Evolutionary conservation across 2,113 vertebrate species (phyloP), one percentile per base, ranked within the genome.

Genomic region (Fregetta grallaria): DNA sequence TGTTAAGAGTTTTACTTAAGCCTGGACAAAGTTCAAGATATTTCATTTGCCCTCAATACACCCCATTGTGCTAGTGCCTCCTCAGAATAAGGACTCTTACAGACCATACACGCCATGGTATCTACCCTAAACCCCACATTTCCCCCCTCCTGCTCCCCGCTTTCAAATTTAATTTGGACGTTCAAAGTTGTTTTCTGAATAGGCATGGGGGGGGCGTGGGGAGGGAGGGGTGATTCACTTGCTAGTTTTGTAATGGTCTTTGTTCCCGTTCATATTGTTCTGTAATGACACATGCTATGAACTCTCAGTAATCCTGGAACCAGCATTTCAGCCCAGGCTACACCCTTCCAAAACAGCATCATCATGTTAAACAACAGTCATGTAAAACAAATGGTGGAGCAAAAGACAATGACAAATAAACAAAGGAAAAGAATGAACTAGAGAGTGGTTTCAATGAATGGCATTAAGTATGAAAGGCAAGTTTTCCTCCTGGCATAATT

Each of bases 361-460:
- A 61, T 42, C 18, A 17, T 38, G 25, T 62, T 75, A 72, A 91
- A 88, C 12, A 62, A 40, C 52, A 50, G 91, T 84, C 8, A 66
- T 25, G 15, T 90, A 93, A 92, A 95, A 96, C 75, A 92, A 96
- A 96, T 92, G 76, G 47, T 89, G 61, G 15, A 77, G 83, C 47
- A 91, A 93, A 96, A 93, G 78, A 91, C 83, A 95, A 86, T 96
- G 94, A 96, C 89, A 84, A 94, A 38, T 62, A 92, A 97, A 93
- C 82, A 97, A 96, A 94, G 56, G 56, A 85, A 94, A 96, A 79
- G 8, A 63, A 91, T n/a, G 40, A 91, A 90, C 49, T 66, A 86
- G 84, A 93, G 78, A 95, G 87, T 68, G 16, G 29, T 91, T 94
- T 72, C 96, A 97, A 72, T 53, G 67, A 90, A 84, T 6, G 12